These are phyloP conservation scores for Anser brachyrhynchus DNA, from an alignment of 2,113 vertebrate species.

Conservation along the genomic window DNA sequence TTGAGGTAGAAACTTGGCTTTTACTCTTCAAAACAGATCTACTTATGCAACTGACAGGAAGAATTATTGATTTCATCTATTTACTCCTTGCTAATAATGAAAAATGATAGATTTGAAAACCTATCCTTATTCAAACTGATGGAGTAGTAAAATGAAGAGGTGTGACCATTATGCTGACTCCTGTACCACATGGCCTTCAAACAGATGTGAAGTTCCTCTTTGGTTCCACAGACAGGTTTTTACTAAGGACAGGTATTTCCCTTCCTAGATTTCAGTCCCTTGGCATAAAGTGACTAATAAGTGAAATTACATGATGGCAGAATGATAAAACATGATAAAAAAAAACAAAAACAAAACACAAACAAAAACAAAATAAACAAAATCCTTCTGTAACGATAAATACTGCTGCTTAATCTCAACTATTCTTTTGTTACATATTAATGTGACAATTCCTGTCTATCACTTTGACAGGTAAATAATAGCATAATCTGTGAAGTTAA, in stretches of 20 bases:
- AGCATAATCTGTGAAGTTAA: neutral
- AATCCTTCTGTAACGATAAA: neutral
- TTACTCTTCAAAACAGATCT: neutral
- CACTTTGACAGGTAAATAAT: neutral
- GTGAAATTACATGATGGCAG: neutral
- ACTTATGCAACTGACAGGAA: neutral
- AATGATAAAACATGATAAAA: neutral
- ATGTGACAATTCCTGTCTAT: neutral
- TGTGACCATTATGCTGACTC: fast-evolving
- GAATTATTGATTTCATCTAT: neutral
- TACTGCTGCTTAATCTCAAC: neutral
- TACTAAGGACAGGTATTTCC: neutral
- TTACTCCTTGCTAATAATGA: neutral
- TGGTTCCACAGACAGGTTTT: neutral
- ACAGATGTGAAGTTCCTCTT: neutral
- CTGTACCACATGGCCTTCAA: neutral
- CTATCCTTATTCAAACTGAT: neutral
- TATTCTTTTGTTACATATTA: neutral
- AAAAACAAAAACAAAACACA: neutral
- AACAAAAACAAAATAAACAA: neutral
- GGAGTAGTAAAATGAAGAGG: neutral
- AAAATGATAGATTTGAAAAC: neutral
- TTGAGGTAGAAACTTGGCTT: neutral
- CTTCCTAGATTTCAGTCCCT: neutral
- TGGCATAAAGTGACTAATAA: neutral